Conservation (phyloP, 2,113 vertebrate genomes). For the Anseranas semipalmata region DNA sequence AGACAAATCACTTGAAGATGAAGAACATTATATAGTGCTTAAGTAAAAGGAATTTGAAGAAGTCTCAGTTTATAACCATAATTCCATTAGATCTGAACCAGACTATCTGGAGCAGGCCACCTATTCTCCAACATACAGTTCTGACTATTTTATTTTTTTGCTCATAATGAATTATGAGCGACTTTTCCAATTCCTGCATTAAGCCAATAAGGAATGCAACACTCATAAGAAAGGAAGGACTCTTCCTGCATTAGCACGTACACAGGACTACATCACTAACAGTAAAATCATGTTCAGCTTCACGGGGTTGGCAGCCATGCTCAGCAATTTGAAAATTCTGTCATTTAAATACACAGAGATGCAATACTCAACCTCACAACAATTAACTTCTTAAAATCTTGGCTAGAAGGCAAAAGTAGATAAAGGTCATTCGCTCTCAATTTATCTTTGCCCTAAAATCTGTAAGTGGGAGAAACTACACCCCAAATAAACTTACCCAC, state of each 20-base stretch:
- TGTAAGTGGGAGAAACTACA: background rate
- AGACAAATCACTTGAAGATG: background rate
- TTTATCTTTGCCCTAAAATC: background rate
- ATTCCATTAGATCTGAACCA: background rate
- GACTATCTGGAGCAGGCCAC: background rate
- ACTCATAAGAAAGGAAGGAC: background rate
- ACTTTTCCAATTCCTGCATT: background rate
- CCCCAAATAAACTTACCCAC: background rate
- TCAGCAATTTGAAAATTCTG: constrained; percentile 9
- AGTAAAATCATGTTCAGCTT: background rate
- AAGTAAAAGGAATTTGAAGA: background rate
- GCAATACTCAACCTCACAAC: background rate
- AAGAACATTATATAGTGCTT: background rate
- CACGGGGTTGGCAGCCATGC: background rate
- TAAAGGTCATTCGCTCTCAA: background rate
- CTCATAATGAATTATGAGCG: background rate
- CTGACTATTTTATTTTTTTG: background rate
- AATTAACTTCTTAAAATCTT: background rate
- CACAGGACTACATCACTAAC: background rate
- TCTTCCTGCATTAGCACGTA: background rate
- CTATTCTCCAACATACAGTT: background rate
- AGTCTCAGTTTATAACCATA: background rate
- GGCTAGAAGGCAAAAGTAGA: background rate
- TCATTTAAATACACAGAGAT: background rate
- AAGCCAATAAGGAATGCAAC: background rate